Percentiles rank a stretch among this genome's conserved stretches.
phyloP scores from a whole-genome alignment of 2,113 vertebrate genomes.

The Pteropus alecto region DNA sequence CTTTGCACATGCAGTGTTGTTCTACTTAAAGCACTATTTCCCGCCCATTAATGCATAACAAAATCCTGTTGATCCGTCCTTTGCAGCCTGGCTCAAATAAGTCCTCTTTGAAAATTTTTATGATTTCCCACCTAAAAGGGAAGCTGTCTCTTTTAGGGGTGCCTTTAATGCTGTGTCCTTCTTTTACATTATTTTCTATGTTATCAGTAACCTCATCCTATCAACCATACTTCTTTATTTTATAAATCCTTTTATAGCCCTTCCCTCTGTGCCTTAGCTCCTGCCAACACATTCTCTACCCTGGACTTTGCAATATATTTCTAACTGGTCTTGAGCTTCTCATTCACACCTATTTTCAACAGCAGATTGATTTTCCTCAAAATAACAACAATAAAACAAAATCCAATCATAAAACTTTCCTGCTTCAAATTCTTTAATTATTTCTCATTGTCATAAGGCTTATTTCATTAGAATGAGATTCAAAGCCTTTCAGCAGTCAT shows the following conservation, averaged over 20 bases:
- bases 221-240: background rate
- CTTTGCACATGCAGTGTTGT: accelerated
- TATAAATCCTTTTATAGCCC: background rate
- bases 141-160: background rate
- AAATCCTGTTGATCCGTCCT: background rate
- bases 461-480: background rate
- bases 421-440: background rate
- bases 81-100: background rate
- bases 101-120: background rate
- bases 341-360: background rate
- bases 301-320: background rate
- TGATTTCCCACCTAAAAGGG: background rate
- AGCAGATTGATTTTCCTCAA: background rate
- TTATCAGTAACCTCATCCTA: background rate
- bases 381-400: background rate
- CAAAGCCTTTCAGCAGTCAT: background rate
- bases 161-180: background rate
- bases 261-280: background rate
- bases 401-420: background rate
- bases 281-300: background rate
- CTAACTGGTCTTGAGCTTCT: background rate
- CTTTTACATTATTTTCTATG: background rate
- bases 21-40: background rate
- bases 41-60: background rate
- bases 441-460: background rate